Evolutionary conservation across 2,797 vertebrate species (phyloP).

Genomic region (Salarias fasciatus): DNA sequence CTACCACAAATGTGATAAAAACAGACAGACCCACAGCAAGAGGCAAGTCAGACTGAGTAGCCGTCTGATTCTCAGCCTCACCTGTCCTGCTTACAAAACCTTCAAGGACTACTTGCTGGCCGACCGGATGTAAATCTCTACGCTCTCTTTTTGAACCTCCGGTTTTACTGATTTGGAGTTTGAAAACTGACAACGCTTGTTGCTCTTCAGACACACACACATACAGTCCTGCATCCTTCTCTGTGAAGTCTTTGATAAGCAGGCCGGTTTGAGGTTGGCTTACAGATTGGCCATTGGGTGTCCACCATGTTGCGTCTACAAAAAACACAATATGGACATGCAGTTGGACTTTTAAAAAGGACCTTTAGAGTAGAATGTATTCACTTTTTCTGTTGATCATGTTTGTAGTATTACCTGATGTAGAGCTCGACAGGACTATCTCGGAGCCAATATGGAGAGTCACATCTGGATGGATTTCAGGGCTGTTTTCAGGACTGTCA

Average conservation of each 20-base stretch:
- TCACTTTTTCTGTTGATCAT: neutral
- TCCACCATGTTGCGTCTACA: slow-evolving; percentile 82
- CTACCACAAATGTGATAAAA: slow-evolving; percentile 87
- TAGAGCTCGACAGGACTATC: slow-evolving; percentile 71
- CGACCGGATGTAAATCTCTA: slow-evolving; percentile 52
- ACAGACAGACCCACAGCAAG: slow-evolving; percentile 89
- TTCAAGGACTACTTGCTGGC: slow-evolving; percentile 19
- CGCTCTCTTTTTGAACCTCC: slow-evolving; percentile 55
- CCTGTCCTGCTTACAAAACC: neutral
- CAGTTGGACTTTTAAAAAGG: slow-evolving; percentile 1
- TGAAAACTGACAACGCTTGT: slow-evolving; percentile 68
- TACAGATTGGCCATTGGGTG: slow-evolving; percentile 73
- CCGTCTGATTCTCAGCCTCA: slow-evolving; percentile 12
- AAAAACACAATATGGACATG: slow-evolving; percentile 22
- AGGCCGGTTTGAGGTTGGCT: slow-evolving; percentile 66
- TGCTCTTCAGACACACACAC: slow-evolving; percentile 67
- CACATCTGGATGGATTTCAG: slow-evolving; percentile 64
- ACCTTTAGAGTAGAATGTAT: neutral
- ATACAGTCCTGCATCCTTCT: slow-evolving; percentile 73
- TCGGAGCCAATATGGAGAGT: slow-evolving; percentile 69
- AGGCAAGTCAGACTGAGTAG: slow-evolving; percentile 63
- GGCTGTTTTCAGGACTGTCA: slow-evolving; percentile 29
- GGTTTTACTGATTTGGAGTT: slow-evolving; percentile 67
- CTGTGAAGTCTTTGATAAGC: slow-evolving; percentile 59
- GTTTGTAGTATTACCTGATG: slow-evolving; percentile 70